These are phyloP conservation scores for Plebejus anna DNA, from an alignment of 2,888 invertebrate genomes.

Conservation along the genomic window DNA sequence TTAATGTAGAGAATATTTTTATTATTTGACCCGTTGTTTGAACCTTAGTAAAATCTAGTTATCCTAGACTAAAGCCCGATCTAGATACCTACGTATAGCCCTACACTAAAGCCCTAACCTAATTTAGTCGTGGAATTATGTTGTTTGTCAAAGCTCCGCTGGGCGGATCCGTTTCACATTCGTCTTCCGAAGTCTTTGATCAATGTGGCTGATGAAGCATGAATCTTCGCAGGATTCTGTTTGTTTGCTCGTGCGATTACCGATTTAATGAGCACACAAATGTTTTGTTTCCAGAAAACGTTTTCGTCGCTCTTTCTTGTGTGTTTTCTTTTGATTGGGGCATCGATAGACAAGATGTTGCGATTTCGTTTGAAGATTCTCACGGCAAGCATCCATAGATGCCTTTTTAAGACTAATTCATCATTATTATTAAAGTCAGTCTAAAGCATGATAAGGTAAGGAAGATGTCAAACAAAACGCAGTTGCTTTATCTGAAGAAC, in stretches of 20 bases:
- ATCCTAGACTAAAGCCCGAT: not conserved
- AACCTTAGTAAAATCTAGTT: not conserved
- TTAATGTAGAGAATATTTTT: no score
- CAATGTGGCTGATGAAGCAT: slow-evolving; percentile 24
- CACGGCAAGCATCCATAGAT: no score
- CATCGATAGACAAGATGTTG: not conserved
- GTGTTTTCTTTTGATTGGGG: not conserved
- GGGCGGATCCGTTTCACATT: slow-evolving; percentile 19
- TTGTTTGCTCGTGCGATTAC: slow-evolving; percentile 11
- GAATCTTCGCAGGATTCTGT: slow-evolving; percentile 6
- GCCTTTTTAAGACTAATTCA: no score
- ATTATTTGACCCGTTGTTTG: not conserved
- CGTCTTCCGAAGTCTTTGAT: slow-evolving; percentile 25
- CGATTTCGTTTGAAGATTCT: not conserved
- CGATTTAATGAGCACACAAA: slow-evolving; percentile 13
- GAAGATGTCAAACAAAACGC: no score
- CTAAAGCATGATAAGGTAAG: no score
- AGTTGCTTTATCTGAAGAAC: not conserved
- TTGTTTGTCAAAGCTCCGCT: slow-evolving; percentile 16
- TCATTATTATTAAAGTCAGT: no score
- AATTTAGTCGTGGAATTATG: slow-evolving; percentile 6
- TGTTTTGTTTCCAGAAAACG: slow-evolving; percentile 18
- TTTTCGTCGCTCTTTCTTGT: not conserved
- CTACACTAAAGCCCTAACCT: not conserved
- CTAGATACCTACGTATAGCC: not conserved